Base-by-base conservation (phyloP, 2,888 invertebrate genomes). In the Venustoraphidia nigricollis region DNA sequence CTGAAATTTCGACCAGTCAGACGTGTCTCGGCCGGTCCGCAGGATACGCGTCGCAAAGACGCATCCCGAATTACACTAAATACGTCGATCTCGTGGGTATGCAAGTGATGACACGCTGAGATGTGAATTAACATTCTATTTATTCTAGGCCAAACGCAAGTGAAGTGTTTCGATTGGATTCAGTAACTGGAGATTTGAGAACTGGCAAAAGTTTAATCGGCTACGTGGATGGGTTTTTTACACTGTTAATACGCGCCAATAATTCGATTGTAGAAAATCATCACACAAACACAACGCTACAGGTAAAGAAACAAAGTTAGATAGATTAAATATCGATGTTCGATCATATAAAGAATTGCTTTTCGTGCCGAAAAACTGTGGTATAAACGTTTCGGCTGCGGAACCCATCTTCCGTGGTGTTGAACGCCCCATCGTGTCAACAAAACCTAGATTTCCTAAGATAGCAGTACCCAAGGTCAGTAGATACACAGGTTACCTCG, bases 171-270 rank as follows among this genome's bases (percentile, higher is more conserved):
- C 67, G 74, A 0, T 59, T 88, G 2, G 79, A 85, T 58, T 73
- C 77, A 49, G 62, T 66, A n/a, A 81, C 80, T 0, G 88, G 86
- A 0, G 82, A 84, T 55, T 62, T 88, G 37, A 75, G 79, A 39
- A 82, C 84, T 0, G 78, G 79, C 61, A 71, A 76, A 60, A 73
- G 79, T 61, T 66, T 83, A 60, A 66, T 80, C 53, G 74, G 77
- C 60, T 74, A 77, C 63, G 73, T 77, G 50, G 76, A 84, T 66
- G 75, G 86, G 34, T 50, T 52, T 60, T 61, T 40, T 59, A 72
- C 71, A 49, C 60, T 78, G 53, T 59, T 67, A 1, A 63, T 81
- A 10, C 68, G 75, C 10, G 82, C 81, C 1, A 81, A 80, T 53
- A 82, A 82, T 56, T 77, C 80, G 0, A 57, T 58, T 1, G 66